Base-by-base conservation (phyloP, 1,140 invertebrate genomes). In the Solenopsis fugax region DNA sequence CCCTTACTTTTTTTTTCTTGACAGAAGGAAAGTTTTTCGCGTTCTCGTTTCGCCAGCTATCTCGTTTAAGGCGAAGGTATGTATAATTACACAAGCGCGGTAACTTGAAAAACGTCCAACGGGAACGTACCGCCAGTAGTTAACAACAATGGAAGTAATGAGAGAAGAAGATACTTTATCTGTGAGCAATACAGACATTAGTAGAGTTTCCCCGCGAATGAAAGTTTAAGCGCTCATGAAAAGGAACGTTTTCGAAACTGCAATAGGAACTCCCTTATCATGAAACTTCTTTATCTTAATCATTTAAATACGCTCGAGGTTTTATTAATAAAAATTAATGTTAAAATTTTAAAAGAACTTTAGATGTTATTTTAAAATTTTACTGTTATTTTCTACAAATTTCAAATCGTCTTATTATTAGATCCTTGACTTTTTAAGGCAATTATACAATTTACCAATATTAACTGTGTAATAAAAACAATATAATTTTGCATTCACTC, bases 71-170 rank as follows among this genome's bases (percentile, higher is more conserved):
- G 13, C n/a, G 18, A 34, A 62, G 21, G 80, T 72, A 62, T 75
- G 56, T 84, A 62, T 75, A 75, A 84, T 84, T 75, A 84, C 45
- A 75, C 80, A 56, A 48, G 18, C 12, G 24, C 45, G 29, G 69
- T 72, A 45, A 81, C 12, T 73, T 48, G 41, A 75, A 45, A 75
- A 82, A 72, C 10, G 5, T 58, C 24, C 21, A 34, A 60, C 29
- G 13, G 9, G n/a, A 65, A n/a, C 7, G 71, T 50, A 41, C 12
- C 18, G 12, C 5, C 48, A 12, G 64, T 69, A 81, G 34, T 73
- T 73, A 75, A 37, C 54, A 82, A 73, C 41, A 84, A 60, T 72
- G 56, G n/a, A 73, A 73, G 54, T 84, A 84, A 84, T 75, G 41
- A 84, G 80, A 48, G 9, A 12, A 29, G 29, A 50, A 60, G 69